phyloP scores from a whole-genome alignment of 2,888 invertebrate genomes.

The Cephus nigrinus region DNA sequence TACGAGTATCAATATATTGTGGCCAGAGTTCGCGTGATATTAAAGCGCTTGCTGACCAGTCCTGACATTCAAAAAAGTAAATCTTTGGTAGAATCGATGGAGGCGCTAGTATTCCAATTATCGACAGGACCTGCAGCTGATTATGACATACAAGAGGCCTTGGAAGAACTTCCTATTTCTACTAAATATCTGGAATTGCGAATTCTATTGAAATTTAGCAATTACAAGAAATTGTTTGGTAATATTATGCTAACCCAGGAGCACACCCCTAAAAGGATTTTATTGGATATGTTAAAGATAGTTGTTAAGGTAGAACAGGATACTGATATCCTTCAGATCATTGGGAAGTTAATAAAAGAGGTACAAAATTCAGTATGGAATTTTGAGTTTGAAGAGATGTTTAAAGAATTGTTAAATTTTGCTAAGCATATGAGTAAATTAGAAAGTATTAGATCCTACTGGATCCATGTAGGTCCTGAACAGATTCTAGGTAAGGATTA shows the following conservation, averaged over 20 bases:
- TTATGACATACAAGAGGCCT: slow-evolving; percentile 17
- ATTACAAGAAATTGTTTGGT: no score
- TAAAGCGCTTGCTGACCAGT: no score
- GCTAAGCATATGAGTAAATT: slow-evolving; percentile 10
- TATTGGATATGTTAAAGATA: slow-evolving; percentile 8
- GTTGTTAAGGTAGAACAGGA: not conserved
- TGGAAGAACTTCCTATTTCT: slow-evolving; percentile 12
- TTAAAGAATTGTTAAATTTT: slow-evolving; percentile 12
- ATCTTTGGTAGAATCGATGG: slow-evolving; percentile 7
- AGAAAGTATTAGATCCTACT: slow-evolving; percentile 1
- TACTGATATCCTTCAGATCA: not conserved
- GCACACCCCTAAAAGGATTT: slow-evolving; percentile 15
- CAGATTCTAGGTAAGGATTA: slow-evolving; percentile 2
- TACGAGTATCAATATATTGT: no score
- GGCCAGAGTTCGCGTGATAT: no score
- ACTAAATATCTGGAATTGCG: no score
- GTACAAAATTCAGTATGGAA: slow-evolving; percentile 1
- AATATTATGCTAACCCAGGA: no score
- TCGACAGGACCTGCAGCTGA: not conserved
- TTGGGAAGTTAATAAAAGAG: not conserved
- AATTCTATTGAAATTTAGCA: no score
- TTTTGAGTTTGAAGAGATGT: slow-evolving; percentile 9
- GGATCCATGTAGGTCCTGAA: not conserved
- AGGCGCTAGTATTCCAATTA: not conserved
- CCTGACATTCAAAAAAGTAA: slow-evolving; percentile 4